Conservation (phyloP, 2,797 vertebrate species). For the Sparus aurata region DNA sequence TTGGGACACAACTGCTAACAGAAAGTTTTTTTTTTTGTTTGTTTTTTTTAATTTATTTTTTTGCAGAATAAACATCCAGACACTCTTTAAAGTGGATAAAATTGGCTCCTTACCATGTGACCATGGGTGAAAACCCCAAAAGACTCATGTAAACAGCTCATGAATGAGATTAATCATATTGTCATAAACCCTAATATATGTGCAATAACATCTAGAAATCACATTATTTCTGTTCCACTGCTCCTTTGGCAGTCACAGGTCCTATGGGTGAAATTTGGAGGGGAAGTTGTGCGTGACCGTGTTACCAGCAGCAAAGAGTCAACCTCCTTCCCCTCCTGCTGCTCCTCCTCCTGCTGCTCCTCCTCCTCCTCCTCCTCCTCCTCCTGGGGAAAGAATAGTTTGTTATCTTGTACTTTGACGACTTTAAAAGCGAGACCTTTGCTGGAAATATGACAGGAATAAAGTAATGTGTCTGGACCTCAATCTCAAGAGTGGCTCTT, state of each 20-base stretch:
- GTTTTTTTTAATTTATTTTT: neutral
- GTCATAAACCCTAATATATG: constrained; percentile 35
- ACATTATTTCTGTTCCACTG: constrained; percentile 19
- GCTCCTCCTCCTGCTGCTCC: no score
- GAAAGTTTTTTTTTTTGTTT: no score
- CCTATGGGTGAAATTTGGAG: constrained; percentile 43
- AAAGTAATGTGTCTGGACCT: constrained; percentile 54
- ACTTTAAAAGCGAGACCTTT: constrained; percentile 62
- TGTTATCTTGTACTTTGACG: constrained; percentile 55
- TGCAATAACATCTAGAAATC: constrained; percentile 36
- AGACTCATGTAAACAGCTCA: constrained; percentile 29
- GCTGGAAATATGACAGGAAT: constrained; percentile 55
- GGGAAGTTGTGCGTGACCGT: constrained; percentile 39
- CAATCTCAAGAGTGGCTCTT: constrained; percentile 62
- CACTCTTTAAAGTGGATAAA: neutral
- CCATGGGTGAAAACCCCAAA: neutral
- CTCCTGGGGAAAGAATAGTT: constrained; percentile 46
- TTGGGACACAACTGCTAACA: neutral
- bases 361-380: constrained; percentile 27
- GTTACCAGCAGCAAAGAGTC: constrained; percentile 45
- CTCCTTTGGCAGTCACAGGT: constrained; percentile 23
- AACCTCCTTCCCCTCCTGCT: constrained; percentile 11
- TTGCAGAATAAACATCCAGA: neutral
- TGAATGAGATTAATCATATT: constrained; percentile 37
- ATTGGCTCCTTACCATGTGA: neutral